phyloP scores from a whole-genome alignment of 2,113 vertebrate species.

The Protomyctophum bolini region DNA sequence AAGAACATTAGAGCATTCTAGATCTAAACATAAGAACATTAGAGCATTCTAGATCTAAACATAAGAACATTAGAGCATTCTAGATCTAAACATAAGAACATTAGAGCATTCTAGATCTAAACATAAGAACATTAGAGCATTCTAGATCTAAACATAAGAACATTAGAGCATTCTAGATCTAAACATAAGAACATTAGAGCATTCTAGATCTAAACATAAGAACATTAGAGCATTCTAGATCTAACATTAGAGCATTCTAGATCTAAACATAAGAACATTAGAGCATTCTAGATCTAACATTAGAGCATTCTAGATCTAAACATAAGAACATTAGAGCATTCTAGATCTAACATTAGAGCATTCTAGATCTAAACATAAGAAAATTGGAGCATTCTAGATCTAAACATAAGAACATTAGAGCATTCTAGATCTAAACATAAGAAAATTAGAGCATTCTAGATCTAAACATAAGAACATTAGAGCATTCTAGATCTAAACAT shows the following conservation, averaged over 20 bases:
- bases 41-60: neutral
- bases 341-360: no score
- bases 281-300: no score
- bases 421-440: neutral
- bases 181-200: constrained; percentile 11
- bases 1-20: neutral
- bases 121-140: constrained; percentile 8
- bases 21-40: constrained; percentile 14
- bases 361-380: no score
- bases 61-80: constrained; percentile 5
- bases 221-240: neutral
- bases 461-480: constrained; percentile 16
- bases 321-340: constrained; percentile 6
- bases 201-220: neutral
- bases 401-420: constrained; percentile 13
- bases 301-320: no score
- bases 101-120: neutral
- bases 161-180: neutral
- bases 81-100: constrained; percentile 11
- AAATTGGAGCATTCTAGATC: neutral
- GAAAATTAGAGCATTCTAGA: neutral
- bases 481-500: neutral
- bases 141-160: constrained; percentile 11
- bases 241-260: no score
- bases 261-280: constrained; percentile 16